phyloP scores from a whole-genome alignment of 2,888 invertebrate species.

The Ormyrus nitidulus region DNA sequence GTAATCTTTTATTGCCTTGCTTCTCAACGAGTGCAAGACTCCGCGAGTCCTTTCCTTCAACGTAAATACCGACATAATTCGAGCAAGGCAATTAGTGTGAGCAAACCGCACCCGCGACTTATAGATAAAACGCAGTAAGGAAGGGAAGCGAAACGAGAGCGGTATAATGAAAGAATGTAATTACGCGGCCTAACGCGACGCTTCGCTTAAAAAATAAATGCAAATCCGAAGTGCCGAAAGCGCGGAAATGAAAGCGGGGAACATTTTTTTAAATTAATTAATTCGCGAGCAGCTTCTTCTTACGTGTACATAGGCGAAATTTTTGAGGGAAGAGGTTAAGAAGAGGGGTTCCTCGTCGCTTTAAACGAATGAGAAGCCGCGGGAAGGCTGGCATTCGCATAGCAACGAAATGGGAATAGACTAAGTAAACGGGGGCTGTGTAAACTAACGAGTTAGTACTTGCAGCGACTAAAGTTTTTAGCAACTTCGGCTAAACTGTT shows the following conservation, averaged over 20 bases:
- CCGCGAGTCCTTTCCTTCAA: background rate
- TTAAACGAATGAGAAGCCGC: background rate
- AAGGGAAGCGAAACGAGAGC: background rate
- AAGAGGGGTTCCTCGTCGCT: background rate
- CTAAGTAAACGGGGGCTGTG: background rate
- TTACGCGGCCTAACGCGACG: background rate
- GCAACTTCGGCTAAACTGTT: slow-evolving; percentile 11
- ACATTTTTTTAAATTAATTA: slow-evolving; percentile 32
- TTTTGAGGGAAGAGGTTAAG: background rate
- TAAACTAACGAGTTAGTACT: slow-evolving; percentile 5
- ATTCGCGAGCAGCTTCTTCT: background rate
- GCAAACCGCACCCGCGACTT: background rate
- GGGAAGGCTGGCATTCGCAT: background rate
- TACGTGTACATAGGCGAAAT: background rate
- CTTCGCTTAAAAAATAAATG: background rate
- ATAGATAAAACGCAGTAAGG: background rate
- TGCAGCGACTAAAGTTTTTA: background rate
- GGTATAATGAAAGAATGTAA: slow-evolving; percentile 22
- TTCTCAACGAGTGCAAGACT: too few relatives aligned
- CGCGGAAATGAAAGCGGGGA: background rate
- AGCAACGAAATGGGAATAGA: slow-evolving; percentile 12
- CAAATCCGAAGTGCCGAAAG: background rate
- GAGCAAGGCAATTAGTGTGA: slow-evolving; percentile 38
- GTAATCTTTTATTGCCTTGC: slow-evolving; percentile 19
- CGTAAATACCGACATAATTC: background rate